Base-by-base conservation (phyloP, 2,797 vertebrate genomes). In the Sebastes minor region DNA sequence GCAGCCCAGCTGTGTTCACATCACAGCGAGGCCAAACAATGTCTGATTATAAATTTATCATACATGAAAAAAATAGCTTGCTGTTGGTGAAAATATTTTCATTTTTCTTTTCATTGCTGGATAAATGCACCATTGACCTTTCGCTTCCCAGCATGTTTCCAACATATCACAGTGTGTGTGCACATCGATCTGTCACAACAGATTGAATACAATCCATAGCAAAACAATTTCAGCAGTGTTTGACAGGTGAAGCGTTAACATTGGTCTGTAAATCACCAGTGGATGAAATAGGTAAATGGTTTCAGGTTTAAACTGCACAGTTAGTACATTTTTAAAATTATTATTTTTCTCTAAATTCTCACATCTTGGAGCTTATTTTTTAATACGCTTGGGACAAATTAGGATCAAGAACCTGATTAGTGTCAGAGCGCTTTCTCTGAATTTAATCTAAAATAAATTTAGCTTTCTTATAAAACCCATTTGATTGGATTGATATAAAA, bases 1-100 rank as follows among this genome's bases (percentile, higher is more conserved):
- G 74, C 70, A 59, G 57, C 78, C 80, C 82, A 88, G 89, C 89
- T 90, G 84, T 81, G 82, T 72, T 88, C 83, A 84, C 82, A 77
- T 86, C 62, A 69, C 18, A 78, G 57, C 32, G 2, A 78, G 62
- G 49, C 68, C 72, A 85, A 86, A 87, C 82, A 86, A 56, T 52
- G 70, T 78, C 30, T 71, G 78, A 64, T 87, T 85, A 80, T 83
- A 76, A 63, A 88, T 87, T 83, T 30, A 79, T 87, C 71, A 84
- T n/a, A 77, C 33, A 46, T 66, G 61, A 71, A 60, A 71, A 42
- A 67, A 68, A 64, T 30, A 2, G 42, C 14, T 49, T 10, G n/a
- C 55, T 79, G 52, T 16, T 33, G 12, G 28, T 61, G 66, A 72
- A 68, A 84, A 42, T 65, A 28, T 67, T 77, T 16, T 52, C 8